phyloP scores from a whole-genome alignment of 1,140 invertebrate genomes.

The Drosophila ficusphila region DNA sequence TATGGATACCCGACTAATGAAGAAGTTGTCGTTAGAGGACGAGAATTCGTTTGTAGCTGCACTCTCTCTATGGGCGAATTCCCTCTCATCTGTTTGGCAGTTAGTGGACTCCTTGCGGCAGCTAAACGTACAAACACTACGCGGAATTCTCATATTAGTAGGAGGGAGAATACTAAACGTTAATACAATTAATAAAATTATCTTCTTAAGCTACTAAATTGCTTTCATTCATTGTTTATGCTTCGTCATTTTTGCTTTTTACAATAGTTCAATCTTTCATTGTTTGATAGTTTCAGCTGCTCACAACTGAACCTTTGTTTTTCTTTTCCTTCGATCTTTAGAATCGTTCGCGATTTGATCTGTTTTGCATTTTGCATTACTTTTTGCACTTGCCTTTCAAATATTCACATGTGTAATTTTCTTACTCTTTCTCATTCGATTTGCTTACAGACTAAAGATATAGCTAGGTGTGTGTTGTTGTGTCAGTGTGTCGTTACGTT shows the following conservation, averaged over 20 bases:
- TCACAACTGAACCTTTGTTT: slow-evolving; percentile 77
- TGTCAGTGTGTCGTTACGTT: slow-evolving; percentile 51
- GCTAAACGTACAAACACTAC: slow-evolving; percentile 62
- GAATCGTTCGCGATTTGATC: slow-evolving; percentile 29
- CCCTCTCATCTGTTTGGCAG: slow-evolving; percentile 47
- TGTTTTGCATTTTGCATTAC: slow-evolving; percentile 26
- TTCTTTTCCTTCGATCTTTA: slow-evolving; percentile 49
- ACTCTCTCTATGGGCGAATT: slow-evolving; percentile 9
- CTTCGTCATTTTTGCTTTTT: slow-evolving; percentile 52
- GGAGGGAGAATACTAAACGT: slow-evolving; percentile 64
- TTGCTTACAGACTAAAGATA: slow-evolving; percentile 60
- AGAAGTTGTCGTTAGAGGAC: slow-evolving; percentile 84
- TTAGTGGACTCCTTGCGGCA: slow-evolving; percentile 14
- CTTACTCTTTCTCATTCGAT: slow-evolving; percentile 24
- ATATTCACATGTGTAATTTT: slow-evolving; percentile 62
- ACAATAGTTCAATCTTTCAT: slow-evolving; percentile 47
- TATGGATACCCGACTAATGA: slow-evolving; percentile 83
- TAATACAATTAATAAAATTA: slow-evolving; percentile 81
- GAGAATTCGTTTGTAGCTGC: slow-evolving; percentile 80
- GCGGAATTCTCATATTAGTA: slow-evolving; percentile 83
- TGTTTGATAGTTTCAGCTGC: slow-evolving; percentile 51
- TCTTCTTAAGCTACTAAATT: slow-evolving; percentile 66
- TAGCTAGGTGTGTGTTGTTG: slow-evolving; percentile 58
- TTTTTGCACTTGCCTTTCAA: slow-evolving; percentile 82
- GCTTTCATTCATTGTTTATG: slow-evolving; percentile 22